A percentile compares a stretch with the other conserved stretches of the same genome.
phyloP scores from a whole-genome alignment of 2,888 invertebrate species.

The Oxytorus armatus region DNA sequence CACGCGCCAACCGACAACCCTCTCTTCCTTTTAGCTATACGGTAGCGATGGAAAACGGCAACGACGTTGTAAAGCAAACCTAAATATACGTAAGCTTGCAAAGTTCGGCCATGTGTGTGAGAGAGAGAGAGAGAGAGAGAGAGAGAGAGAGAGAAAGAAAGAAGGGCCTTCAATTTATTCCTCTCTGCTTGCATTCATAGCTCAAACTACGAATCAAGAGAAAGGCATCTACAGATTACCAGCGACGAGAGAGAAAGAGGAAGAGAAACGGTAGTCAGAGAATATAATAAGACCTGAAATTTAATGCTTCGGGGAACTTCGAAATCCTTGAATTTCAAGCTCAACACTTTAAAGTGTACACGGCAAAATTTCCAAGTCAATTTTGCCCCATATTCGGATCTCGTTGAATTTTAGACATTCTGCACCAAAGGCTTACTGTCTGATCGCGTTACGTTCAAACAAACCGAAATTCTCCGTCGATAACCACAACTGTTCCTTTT shows the following conservation, averaged over 20 bases:
- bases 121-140: not conserved
- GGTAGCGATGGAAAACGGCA: not conserved
- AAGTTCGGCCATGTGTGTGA: constrained; percentile 13
- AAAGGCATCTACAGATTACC: constrained; percentile 2
- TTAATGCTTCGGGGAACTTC: constrained; percentile 34
- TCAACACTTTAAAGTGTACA: constrained; percentile 1
- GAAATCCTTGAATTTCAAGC: constrained; percentile 20
- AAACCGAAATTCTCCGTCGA: no score
- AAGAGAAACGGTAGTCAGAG: not conserved
- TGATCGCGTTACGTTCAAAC: no score
- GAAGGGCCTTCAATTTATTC: constrained; percentile 31
- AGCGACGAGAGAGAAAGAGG: not conserved
- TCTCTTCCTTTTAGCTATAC: constrained; percentile 3
- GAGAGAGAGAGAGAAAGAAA: not conserved
- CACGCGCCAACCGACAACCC: constrained; percentile 6
- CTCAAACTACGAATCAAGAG: constrained; percentile 23
- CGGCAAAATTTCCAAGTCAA: constrained; percentile 1
- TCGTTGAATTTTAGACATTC: no score
- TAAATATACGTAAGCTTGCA: not conserved
- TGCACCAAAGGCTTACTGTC: no score
- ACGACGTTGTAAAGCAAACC: not conserved
- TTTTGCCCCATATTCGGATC: no score
- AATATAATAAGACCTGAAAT: constrained; percentile 6
- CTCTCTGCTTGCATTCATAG: not conserved
- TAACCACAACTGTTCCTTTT: no score